Evolutionary conservation across 2,888 invertebrate species (phyloP).

Genomic region (Oxystoma pomonae): DNA sequence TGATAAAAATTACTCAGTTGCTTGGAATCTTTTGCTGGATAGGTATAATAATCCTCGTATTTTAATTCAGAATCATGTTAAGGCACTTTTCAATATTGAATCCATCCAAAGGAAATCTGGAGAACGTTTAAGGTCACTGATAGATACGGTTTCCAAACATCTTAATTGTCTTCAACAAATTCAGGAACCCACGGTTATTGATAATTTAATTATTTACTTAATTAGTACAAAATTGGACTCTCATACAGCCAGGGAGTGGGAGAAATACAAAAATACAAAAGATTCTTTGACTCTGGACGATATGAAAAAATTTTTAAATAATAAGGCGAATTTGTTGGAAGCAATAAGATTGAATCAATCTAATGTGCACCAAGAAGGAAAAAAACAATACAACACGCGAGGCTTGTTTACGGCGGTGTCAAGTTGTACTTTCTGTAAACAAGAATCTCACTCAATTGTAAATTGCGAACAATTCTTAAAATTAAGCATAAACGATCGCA

Average conservation of each 20-base stretch:
- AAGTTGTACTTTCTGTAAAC: not conserved
- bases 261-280: slow-evolving; percentile 9
- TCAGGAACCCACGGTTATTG: slow-evolving; percentile 8
- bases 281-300: not conserved
- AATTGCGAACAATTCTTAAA: slow-evolving; percentile 4
- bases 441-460: not conserved
- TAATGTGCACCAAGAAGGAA: not conserved
- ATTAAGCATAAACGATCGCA: slow-evolving; percentile 2
- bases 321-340: slow-evolving; percentile 6
- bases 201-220: slow-evolving; percentile 16
- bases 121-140: slow-evolving; percentile 7
- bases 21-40: slow-evolving; percentile 21
- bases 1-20: slow-evolving; percentile 18
- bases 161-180: slow-evolving; percentile 13
- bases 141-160: slow-evolving; percentile 18
- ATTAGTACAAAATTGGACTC: slow-evolving; percentile 15
- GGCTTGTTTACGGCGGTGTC: not conserved
- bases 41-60: slow-evolving; percentile 19
- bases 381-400: not conserved
- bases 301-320: slow-evolving; percentile 8
- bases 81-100: slow-evolving; percentile 16
- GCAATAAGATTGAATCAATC: not conserved
- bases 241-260: slow-evolving; percentile 18
- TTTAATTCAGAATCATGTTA: slow-evolving; percentile 22
- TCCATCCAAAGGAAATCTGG: slow-evolving; percentile 11